These are phyloP conservation scores for Tubulanus polymorphus DNA, from an alignment of 2,888 invertebrate genomes.

Conservation along the genomic window DNA sequence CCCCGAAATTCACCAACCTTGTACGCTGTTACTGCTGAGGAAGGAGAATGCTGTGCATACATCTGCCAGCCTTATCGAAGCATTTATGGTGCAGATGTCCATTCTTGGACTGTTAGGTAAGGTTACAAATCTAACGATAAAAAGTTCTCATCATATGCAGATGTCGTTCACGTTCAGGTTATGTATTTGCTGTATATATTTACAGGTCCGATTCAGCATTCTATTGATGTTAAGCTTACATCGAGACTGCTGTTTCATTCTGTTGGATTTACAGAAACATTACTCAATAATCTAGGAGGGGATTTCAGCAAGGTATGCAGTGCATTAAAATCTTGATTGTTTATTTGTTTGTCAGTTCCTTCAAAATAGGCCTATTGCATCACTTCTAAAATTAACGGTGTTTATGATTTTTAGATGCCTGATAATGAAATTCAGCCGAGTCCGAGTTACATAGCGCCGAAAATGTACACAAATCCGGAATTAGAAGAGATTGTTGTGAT, in stretches of 20 bases:
- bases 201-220: not conserved
- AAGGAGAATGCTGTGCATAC: conserved; percentile 45
- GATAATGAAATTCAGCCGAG: conserved; percentile 32
- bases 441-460: conserved; percentile 33
- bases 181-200: not conserved
- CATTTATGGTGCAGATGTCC: conserved; percentile 43
- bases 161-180: no score
- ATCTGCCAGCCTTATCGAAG: conserved; percentile 40
- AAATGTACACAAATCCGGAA: conserved; percentile 39
- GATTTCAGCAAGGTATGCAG: conserved; percentile 40
- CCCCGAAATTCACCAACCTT: conserved; percentile 21
- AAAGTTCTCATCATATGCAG: not conserved
- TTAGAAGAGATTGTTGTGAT: conserved; percentile 41
- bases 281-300: conserved; percentile 35
- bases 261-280: conserved; percentile 29
- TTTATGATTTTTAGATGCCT: conserved; percentile 16
- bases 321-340: no score
- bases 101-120: conserved; percentile 38
- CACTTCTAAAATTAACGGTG: no score
- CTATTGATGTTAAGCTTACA: conserved; percentile 13
- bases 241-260: conserved; percentile 37
- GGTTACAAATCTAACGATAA: not conserved
- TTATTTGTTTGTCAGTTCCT: no score
- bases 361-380: no score
- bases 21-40: conserved; percentile 34